Conservation (phyloP, 2,113 vertebrate species). For the Phoenicopterus ruber region DNA sequence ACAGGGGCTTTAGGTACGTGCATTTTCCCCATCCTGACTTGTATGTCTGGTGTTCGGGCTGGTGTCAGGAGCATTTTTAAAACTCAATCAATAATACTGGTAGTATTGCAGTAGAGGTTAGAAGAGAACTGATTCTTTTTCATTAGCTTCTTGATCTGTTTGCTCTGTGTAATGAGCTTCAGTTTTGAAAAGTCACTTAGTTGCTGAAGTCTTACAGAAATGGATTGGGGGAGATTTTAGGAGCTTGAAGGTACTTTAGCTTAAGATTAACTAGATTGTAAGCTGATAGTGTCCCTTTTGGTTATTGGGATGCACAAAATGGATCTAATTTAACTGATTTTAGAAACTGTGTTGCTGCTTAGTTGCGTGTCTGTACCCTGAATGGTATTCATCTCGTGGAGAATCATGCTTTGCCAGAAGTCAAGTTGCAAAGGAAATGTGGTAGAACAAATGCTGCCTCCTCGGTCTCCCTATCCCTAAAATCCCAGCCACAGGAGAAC, state of each 20-base stretch:
- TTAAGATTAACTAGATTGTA: background rate
- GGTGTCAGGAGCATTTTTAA: background rate
- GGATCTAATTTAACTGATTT: background rate
- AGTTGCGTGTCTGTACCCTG: background rate
- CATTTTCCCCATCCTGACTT: background rate
- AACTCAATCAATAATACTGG: background rate
- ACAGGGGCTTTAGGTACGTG: background rate
- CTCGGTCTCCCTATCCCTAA: background rate
- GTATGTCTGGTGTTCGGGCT: background rate
- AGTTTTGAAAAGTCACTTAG: background rate
- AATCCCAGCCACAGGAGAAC: background rate
- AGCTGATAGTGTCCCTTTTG: background rate
- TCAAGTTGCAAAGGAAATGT: background rate
- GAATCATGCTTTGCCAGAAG: background rate
- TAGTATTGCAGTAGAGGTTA: background rate
- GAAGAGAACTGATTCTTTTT: background rate
- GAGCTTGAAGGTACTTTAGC: background rate
- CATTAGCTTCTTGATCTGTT: background rate
- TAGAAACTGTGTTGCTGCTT: background rate
- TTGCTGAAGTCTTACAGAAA: background rate
- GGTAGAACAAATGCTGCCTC: rapidly evolving
- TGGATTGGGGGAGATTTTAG: background rate
- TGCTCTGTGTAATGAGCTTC: background rate
- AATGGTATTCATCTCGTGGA: background rate
- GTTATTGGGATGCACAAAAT: background rate